These are phyloP conservation scores for Chaenocephalus aceratus DNA, from an alignment of 2,113 vertebrate species.

Conservation along the genomic window DNA sequence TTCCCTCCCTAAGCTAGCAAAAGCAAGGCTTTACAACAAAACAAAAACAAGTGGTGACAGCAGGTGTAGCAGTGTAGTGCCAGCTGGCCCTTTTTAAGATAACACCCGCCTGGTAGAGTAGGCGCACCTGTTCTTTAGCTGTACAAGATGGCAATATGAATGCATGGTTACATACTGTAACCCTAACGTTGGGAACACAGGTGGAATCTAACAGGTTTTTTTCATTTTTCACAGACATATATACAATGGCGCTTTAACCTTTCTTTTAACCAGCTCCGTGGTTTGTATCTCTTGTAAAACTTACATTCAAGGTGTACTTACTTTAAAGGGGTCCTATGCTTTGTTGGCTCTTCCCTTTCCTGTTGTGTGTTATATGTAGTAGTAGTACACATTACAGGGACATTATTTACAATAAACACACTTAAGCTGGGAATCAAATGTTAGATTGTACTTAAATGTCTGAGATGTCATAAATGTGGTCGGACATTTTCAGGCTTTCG, in stretches of 20 bases:
- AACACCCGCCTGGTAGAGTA: conserved; percentile 11
- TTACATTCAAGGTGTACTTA: too few species aligned
- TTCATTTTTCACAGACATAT: too few species aligned
- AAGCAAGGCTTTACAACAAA: conserved; percentile 8
- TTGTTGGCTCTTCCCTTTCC: too few species aligned
- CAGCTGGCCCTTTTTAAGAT: conserved; percentile 42
- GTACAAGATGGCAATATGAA: conserved; percentile 10
- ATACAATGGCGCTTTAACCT: too few species aligned
- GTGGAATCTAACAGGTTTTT: neutral
- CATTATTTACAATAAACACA: neutral
- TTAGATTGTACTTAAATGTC: too few species aligned
- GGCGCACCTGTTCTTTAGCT: conserved; percentile 3
- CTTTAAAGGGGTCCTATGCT: too few species aligned
- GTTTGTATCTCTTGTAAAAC: too few species aligned
- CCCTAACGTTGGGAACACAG: conserved; percentile 9
- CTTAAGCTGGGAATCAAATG: too few species aligned
- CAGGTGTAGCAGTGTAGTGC: conserved; percentile 2
- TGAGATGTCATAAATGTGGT: too few species aligned
- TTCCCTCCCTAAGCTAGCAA: conserved; percentile 12
- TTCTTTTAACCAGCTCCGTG: too few species aligned
- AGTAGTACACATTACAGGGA: neutral
- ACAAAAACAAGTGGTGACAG: conserved; percentile 35
- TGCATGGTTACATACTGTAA: conserved; percentile 8
- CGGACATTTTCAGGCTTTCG: too few species aligned
- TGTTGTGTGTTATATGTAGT: neutral